phyloP scores from a whole-genome alignment of 2,797 vertebrate genomes.

The Sebastes reedi region DNA sequence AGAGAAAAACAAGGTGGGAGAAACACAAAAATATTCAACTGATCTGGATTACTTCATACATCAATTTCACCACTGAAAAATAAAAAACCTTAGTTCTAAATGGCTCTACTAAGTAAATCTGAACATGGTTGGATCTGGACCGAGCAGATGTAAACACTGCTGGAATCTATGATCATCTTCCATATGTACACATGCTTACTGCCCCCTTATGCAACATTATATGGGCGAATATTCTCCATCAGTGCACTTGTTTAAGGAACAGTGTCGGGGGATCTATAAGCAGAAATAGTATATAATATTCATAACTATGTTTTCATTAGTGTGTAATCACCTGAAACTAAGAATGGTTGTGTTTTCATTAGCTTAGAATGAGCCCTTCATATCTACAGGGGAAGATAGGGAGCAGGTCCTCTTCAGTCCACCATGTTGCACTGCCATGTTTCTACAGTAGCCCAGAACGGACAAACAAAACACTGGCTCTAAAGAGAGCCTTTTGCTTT shows the following conservation, averaged over 20 bases:
- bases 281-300: no score
- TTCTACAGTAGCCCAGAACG: fast-evolving
- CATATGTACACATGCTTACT: not conserved
- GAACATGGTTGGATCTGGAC: not conserved
- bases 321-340: no score
- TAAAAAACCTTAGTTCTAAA: not conserved
- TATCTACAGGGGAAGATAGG: no score
- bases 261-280: not conserved
- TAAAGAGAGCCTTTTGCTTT: fast-evolving
- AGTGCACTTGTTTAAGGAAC: not conserved
- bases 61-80: not conserved
- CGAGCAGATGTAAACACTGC: not conserved
- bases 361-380: no score
- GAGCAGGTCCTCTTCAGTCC: no score
- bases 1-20: constrained; percentile 10
- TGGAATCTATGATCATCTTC: not conserved
- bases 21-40: not conserved
- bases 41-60: not conserved
- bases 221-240: not conserved
- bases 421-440: not conserved
- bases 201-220: not conserved
- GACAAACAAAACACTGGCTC: not conserved
- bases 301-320: no score
- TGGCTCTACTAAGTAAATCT: not conserved
- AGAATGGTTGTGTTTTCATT: no score